Evolutionary conservation across 2,797 vertebrate genomes (phyloP).

Genomic region (Phrynocephalus guinanensis): DNA sequence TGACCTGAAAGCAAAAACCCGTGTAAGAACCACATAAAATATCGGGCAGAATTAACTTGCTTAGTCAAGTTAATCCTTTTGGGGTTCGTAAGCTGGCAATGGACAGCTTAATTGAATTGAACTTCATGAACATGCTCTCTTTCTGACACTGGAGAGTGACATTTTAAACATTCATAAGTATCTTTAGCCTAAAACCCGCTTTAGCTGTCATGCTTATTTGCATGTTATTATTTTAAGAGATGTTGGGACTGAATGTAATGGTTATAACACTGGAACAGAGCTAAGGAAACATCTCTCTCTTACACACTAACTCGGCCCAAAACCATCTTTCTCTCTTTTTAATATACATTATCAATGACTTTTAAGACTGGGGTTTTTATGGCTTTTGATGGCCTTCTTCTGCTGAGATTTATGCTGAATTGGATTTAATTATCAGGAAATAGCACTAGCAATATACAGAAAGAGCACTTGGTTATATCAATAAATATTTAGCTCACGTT

Average conservation of each 20-base stretch:
- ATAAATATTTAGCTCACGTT: not conserved
- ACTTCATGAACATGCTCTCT: slow-evolving; percentile 51
- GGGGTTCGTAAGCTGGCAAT: slow-evolving; percentile 53
- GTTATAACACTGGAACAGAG: slow-evolving; percentile 35
- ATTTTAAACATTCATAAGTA: slow-evolving; percentile 61
- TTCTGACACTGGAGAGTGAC: slow-evolving; percentile 51
- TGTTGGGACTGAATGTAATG: slow-evolving; percentile 48
- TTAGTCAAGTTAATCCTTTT: slow-evolving; percentile 60
- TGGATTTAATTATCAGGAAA: slow-evolving; percentile 58
- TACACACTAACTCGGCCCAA: too few species aligned
- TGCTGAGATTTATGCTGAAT: slow-evolving; percentile 36
- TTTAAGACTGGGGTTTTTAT: slow-evolving; percentile 31
- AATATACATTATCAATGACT: slow-evolving; percentile 22
- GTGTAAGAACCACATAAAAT: slow-evolving; percentile 61
- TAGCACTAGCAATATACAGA: slow-evolving; percentile 37
- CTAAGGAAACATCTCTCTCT: slow-evolving; percentile 12
- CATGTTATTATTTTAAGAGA: slow-evolving; percentile 63
- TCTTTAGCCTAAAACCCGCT: slow-evolving; percentile 56
- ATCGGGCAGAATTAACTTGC: slow-evolving; percentile 50
- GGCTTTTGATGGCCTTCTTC: slow-evolving; percentile 34
- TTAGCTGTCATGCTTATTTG: slow-evolving; percentile 64
- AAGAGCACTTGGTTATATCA: not conserved
- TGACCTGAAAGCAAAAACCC: slow-evolving; percentile 63
- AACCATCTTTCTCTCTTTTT: not conserved
- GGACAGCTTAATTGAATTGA: slow-evolving; percentile 66